Conservation (phyloP, 2,113 vertebrate species). For the Eclectus roratus region DNA sequence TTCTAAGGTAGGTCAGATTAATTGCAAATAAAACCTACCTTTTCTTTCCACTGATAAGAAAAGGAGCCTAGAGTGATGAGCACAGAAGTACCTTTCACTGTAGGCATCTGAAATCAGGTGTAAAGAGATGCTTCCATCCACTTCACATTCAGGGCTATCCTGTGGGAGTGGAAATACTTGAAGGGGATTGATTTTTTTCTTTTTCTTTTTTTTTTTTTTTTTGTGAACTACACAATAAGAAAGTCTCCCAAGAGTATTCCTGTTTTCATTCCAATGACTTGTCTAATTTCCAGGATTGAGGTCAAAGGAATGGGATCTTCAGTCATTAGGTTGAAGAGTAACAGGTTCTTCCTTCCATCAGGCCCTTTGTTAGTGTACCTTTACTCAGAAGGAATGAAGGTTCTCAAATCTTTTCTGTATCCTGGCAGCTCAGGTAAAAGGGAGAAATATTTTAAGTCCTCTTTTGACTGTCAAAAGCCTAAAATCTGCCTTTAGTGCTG, state of each 20-base stretch:
- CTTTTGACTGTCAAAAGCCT: neutral
- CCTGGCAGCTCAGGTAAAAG: neutral
- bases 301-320: neutral
- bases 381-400: neutral
- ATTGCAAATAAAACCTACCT: neutral
- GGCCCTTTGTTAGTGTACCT: neutral
- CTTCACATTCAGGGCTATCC: neutral
- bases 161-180: neutral
- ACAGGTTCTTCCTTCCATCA: neutral
- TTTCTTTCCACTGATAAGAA: constrained; percentile 3
- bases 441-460: neutral
- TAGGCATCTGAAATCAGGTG: neutral
- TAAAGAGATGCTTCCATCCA: neutral
- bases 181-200: neutral
- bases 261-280: neutral
- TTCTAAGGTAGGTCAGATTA: neutral
- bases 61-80: neutral
- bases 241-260: neutral
- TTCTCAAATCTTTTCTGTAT: neutral
- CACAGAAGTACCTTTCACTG: neutral
- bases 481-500: neutral
- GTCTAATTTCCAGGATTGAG: neutral
- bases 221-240: neutral
- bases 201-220: neutral
- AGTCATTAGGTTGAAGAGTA: neutral